Base-by-base conservation (phyloP, 2,797 vertebrate genomes). In the Psittacula echo region DNA sequence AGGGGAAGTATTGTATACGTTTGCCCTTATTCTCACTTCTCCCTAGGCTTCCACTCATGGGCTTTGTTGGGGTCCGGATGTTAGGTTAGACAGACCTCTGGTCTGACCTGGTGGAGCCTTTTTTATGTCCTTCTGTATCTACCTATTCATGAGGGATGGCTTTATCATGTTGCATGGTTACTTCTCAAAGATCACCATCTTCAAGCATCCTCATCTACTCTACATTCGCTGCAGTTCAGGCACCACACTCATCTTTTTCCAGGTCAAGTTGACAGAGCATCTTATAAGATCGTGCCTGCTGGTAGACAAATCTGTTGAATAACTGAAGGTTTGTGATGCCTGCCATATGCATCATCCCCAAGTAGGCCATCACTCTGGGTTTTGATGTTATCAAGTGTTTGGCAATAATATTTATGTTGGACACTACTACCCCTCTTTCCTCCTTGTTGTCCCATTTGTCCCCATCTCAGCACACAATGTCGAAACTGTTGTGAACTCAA, bases 11-110 rank as follows among this genome's bases (percentile, higher is more conserved):
- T 21, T 91, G 85, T 64, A 51, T 34, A 76, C 4, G 7, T 75
- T 87, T 85, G 47, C 39, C 54, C 71, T 90, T 87, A 50, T 79
- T 95, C 80, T 93, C 84, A 75, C 27, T 90, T 84, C 30, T 86
- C 54, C 14, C 41, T 90, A 56, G 86, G 76, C 71, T 86, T 94
- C 77, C 67, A 95, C 60, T 87, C 41, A 17, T 2, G 3, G 37
- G 13, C 27, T 90, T 21, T 54, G 34, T 20, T 90, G 58, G 20
- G n/a, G n/a, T 66, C 66, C 5, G 5, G 60, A 64, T 81, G 54
- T 82, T 64, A 88, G 62, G 53, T 81, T 88, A 90, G 79, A 58
- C 42, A 66, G 65, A 78, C 50, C 65, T 84, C 89, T 68, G 64
- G 26, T 75, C 62, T 92, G 80, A 78, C 26, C 37, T 37, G 78